Evolutionary conservation across 2,113 vertebrate genomes (phyloP), one percentile per base, ranked within the genome.

Genomic region (Dicaeum eximium): DNA sequence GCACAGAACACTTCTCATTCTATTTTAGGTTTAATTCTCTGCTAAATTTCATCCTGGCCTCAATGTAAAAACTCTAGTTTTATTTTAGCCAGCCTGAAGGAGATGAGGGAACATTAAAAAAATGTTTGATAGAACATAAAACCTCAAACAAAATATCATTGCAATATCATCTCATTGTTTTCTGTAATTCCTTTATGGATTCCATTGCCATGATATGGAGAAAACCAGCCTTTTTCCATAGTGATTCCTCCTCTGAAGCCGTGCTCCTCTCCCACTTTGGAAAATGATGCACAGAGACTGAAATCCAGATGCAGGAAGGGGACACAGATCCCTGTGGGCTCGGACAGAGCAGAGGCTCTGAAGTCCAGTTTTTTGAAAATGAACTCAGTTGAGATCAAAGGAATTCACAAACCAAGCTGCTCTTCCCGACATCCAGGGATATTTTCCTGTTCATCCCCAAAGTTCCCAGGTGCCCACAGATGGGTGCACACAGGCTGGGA

Each of bases 311-410:
- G 0, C 0, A 2, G 40, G 38, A 64, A 31, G 31, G 25, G 51
- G 80, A n/a, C 75, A 35, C 4, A 17, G 53, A 16, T 7, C 0
- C 0, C 69, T 51, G 73, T 5, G 0, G 47, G 33, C n/a, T 86
- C 1, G 5, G 72, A 56, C 35, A 74, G 45, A 58, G 20, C 6
- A 0, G 33, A 54, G 37, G 14, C 33, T 77, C 88, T 51, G 28
- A 30, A 44, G 56, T 33, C 71, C 51, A 35, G 25, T 65, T 45
- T 37, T n/a, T 42, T 35, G 31, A 33, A 74, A 84, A 13, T 15
- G 1, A 74, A 53, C 20, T 53, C 33, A 18, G 13, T 14, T 23
- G 48, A 61, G n/a, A 75, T 40, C 37, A 47, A 78, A 84, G 31
- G 10, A 56, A 47, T 33, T 56, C 51, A 53, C 51, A 80, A 82